A percentile compares a stretch with the other conserved stretches of the same genome.
Conservation (phyloP, 2,888 invertebrate species). For the Andrena fulva region DNA sequence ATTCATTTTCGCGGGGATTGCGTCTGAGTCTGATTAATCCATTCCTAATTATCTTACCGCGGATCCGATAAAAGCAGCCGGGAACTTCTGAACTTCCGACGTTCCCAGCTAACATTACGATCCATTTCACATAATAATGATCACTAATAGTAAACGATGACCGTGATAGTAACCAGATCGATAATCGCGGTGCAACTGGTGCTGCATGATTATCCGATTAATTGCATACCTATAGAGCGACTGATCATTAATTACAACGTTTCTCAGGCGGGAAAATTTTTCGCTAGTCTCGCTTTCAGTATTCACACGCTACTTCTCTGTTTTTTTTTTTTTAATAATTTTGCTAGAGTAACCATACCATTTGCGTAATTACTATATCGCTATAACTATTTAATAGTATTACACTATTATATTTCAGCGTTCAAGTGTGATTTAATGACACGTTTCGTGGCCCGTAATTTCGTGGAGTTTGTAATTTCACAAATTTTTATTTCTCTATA, state of each 20-base stretch:
- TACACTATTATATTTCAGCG: too few relatives aligned
- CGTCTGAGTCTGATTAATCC: neutral
- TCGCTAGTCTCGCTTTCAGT: constrained; percentile 1
- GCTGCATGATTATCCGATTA: constrained; percentile 24
- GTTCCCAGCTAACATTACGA: constrained; percentile 40
- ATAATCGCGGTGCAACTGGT: constrained; percentile 28
- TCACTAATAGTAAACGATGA: constrained; percentile 14
- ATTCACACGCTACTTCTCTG: neutral
- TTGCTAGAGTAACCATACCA: neutral
- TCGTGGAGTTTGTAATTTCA: too few relatives aligned
- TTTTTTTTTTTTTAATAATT: neutral
- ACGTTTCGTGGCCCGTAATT: too few relatives aligned
- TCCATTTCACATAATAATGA: constrained; percentile 38
- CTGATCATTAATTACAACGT: neutral
- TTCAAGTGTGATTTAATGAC: too few relatives aligned
- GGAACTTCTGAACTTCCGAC: constrained; percentile 42
- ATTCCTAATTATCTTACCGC: neutral
- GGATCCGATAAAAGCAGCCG: neutral
- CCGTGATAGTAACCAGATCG: constrained; percentile 5
- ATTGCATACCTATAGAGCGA: constrained; percentile 9
- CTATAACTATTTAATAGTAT: too few relatives aligned
- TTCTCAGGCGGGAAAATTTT: neutral
- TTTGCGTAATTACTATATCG: too few relatives aligned
- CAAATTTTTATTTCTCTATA: too few relatives aligned
- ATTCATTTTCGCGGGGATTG: neutral